Evolutionary conservation across 37 sponge, comb jelly and placozoan genomes (phyloP).

Genomic region (Spongilla lacustris): DNA sequence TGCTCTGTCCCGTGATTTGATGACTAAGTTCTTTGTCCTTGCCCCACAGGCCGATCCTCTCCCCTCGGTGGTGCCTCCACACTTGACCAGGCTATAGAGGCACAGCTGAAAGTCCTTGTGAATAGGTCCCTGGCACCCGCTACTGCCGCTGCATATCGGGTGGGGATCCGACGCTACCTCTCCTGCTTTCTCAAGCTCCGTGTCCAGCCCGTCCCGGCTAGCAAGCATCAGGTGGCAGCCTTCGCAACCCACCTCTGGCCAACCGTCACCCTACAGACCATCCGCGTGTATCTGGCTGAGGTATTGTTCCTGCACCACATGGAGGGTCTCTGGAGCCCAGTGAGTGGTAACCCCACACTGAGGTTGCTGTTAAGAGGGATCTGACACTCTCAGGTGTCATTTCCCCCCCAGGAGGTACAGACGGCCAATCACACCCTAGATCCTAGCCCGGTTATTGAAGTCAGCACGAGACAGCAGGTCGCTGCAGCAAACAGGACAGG

Average conservation of each 20-base stretch:
- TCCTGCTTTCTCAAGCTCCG: not conserved
- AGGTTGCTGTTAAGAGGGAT: conserved; percentile 13
- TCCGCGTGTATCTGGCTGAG: conserved; percentile 28
- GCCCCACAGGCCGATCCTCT: too few species aligned
- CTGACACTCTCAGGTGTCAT: not conserved
- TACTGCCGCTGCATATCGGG: conserved; percentile 22
- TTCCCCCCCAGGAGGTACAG: not conserved
- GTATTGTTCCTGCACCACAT: conserved; percentile 4
- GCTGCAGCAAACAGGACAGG: conserved; percentile 5
- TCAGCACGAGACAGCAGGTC: too few species aligned
- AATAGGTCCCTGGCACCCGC: conserved; percentile 17
- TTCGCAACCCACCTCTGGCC: conserved; percentile 17
- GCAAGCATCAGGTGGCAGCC: conserved; percentile 3
- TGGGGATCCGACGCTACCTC: conserved; percentile 10
- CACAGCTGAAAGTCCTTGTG: not conserved
- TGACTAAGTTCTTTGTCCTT: not conserved
- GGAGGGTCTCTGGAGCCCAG: conserved; percentile 10
- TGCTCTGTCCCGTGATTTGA: conserved; percentile 30
- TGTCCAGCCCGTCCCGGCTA: conserved; percentile 27
- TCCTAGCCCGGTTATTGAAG: conserved; percentile 7
- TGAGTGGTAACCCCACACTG: conserved; percentile 7
- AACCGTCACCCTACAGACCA: not conserved
- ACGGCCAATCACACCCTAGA: conserved; percentile 23
- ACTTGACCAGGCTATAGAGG: too few species aligned
- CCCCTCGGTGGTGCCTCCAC: too few species aligned